Evolutionary conservation across 1,140 invertebrate genomes (phyloP).

Genomic region (Drosophila kepulauana): DNA sequence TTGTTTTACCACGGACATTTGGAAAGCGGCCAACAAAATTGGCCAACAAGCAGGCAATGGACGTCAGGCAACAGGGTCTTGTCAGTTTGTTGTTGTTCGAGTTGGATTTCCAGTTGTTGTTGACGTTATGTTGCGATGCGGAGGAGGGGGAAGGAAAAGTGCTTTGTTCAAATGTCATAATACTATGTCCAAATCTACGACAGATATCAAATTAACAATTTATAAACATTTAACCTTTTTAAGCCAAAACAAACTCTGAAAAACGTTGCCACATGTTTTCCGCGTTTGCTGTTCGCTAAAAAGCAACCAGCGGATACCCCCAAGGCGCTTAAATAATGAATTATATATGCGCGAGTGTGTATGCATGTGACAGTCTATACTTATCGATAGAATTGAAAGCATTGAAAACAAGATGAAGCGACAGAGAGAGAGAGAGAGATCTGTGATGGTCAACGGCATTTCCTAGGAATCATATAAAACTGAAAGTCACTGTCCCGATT

Average conservation of each 20-base stretch:
- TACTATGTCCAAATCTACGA: slow-evolving; percentile 49
- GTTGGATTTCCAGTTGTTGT: background rate
- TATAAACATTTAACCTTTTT: slow-evolving; percentile 72
- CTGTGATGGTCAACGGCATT: background rate
- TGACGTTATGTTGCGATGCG: slow-evolving; percentile 23
- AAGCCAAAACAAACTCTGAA: slow-evolving; percentile 37
- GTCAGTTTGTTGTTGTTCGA: slow-evolving; percentile 4
- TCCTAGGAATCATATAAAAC: slow-evolving; percentile 19
- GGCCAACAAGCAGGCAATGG: slow-evolving; percentile 8
- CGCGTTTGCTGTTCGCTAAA: slow-evolving; percentile 27
- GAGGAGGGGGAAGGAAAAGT: slow-evolving; percentile 62
- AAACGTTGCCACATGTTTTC: slow-evolving; percentile 34
- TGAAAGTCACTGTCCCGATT: slow-evolving; percentile 53
- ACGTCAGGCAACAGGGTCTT: slow-evolving; percentile 5
- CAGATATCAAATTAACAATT: slow-evolving; percentile 75
- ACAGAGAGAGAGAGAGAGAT: background rate
- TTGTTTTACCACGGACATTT: slow-evolving; percentile 44
- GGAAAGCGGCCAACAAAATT: slow-evolving; percentile 31
- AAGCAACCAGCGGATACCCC: slow-evolving; percentile 50
- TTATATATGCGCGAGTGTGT: slow-evolving; percentile 12
- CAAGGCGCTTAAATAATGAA: slow-evolving; percentile 55
- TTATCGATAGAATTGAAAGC: slow-evolving; percentile 42
- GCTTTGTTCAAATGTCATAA: slow-evolving; percentile 61
- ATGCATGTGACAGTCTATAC: background rate
- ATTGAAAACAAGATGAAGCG: slow-evolving; percentile 47